Evolutionary conservation across 2,113 vertebrate species (phyloP).

Genomic region (Heliornis fulica): DNA sequence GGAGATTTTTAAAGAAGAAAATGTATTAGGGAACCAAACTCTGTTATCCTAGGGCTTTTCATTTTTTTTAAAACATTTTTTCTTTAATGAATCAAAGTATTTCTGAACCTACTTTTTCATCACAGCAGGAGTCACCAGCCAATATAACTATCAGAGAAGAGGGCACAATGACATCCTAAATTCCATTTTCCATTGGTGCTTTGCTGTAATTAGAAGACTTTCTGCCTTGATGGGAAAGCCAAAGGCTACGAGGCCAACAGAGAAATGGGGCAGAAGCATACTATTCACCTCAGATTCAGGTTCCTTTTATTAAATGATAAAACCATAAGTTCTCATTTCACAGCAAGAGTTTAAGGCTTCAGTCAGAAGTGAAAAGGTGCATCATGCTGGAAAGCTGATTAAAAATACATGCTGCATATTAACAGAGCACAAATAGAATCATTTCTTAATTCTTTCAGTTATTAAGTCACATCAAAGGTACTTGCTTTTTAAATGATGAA

Average conservation of each 20-base stretch:
- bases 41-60: not conserved
- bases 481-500: constrained; percentile 7
- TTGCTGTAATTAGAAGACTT: constrained; percentile 59
- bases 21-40: not conserved
- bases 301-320: constrained; percentile 32
- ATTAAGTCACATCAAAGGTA: constrained; percentile 12
- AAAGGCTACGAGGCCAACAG: not conserved
- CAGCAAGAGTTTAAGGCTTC: constrained; percentile 14
- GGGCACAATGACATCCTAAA: not conserved
- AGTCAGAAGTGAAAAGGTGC: not conserved
- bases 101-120: constrained; percentile 34
- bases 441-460: constrained; percentile 40
- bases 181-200: constrained; percentile 36
- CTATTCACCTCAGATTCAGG: not conserved
- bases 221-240: constrained; percentile 34
- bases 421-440: constrained; percentile 28
- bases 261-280: constrained; percentile 10
- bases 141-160: constrained; percentile 7
- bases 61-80: not conserved
- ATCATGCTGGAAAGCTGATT: constrained; percentile 47
- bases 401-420: constrained; percentile 56
- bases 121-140: not conserved
- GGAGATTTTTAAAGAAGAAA: not conserved
- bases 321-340: constrained; percentile 12
- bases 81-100: constrained; percentile 50